Evolutionary conservation across 2,888 invertebrate genomes (phyloP).

Genomic region (Acanthococcus lagerstroemiae): DNA sequence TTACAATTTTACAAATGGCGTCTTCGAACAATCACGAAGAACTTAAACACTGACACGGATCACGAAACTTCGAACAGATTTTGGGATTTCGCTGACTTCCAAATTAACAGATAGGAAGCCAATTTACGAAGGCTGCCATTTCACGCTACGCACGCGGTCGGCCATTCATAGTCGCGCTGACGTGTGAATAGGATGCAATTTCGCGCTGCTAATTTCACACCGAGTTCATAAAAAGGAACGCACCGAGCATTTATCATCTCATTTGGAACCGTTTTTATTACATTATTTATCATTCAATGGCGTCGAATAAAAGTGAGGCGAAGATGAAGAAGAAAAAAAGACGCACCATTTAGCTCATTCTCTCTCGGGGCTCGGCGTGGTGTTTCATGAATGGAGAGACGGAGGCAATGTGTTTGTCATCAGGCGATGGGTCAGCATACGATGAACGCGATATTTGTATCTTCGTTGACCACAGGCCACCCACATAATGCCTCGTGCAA

Average conservation of each 20-base stretch:
- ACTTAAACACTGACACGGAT: no score
- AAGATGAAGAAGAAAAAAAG: not conserved
- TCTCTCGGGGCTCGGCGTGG: no score
- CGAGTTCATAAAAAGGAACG: constrained; percentile 8
- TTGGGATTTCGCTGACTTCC: no score
- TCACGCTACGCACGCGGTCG: no score
- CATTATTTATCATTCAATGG: constrained; percentile 24
- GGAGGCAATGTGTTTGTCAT: constrained; percentile 18
- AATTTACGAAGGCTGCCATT: no score
- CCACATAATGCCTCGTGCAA: constrained; percentile 30
- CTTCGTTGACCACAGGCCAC: constrained; percentile 25
- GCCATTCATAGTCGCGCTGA: no score
- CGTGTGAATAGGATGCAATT: constrained; percentile 24
- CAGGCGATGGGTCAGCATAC: not conserved
- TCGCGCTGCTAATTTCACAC: constrained; percentile 25
- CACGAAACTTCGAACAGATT: no score
- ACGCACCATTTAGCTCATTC: not conserved
- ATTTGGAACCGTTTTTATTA: constrained; percentile 28
- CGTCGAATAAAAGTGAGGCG: constrained; percentile 10
- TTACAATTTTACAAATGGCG: no score
- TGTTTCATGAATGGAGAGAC: constrained; percentile 11
- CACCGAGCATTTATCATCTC: constrained; percentile 21
- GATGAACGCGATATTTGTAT: constrained; percentile 19
- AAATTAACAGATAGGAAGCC: no score
- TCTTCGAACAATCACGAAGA: no score